Base-by-base conservation (phyloP, 2,888 invertebrate genomes). In the Apodemia mormo region DNA sequence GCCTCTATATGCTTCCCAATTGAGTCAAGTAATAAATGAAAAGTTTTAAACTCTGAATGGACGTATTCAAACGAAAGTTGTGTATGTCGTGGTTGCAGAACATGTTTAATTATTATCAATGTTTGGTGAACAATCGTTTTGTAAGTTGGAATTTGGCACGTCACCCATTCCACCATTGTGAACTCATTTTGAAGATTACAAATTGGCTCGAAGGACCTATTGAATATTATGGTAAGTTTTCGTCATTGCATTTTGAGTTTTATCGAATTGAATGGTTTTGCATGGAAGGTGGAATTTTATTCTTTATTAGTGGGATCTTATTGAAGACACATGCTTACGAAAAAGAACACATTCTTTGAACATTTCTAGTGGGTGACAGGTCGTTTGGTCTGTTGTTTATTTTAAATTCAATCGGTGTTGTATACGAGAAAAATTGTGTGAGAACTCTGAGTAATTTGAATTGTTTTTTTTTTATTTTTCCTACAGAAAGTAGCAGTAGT, bases 201-300 rank as follows among this genome's bases (percentile, higher is more conserved):
- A 33, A 40, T 71, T 70, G 64, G 65, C 72, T 75, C 64, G 66
- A 71, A 68, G 61, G 61, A 33, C 37, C 33, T 33, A n/a, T 64
- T 58, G 65, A 45, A 67, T 69, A 72, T 68, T 29, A 72, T 72
- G 78, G 78, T 78, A 78, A 78, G 78, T 78, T 74, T 75, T 71
- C 52, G 73, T 72, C 71, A 71, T 76, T 67, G 75, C 73, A 71
- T 76, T 76, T 75, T 72, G 73, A 71, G 72, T 73, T 75, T 72
- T 69, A 69, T 74, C 72, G 76, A 73, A 70, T 72, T 78, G 78
- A 77, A 78, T 78, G 77, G 74, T 71, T 49, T 66, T 68, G 71
- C 61, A 66, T 71, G 68, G 61, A 54, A 65, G 54, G 54, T 58
- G 43, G 61, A 52, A 69, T 30, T 52, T 54, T 65, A 49, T 69